A percentile compares a stretch with the other conserved stretches of the same genome.
phyloP scores from a whole-genome alignment of 2,888 invertebrate genomes.

The Ochropleura plecta region DNA sequence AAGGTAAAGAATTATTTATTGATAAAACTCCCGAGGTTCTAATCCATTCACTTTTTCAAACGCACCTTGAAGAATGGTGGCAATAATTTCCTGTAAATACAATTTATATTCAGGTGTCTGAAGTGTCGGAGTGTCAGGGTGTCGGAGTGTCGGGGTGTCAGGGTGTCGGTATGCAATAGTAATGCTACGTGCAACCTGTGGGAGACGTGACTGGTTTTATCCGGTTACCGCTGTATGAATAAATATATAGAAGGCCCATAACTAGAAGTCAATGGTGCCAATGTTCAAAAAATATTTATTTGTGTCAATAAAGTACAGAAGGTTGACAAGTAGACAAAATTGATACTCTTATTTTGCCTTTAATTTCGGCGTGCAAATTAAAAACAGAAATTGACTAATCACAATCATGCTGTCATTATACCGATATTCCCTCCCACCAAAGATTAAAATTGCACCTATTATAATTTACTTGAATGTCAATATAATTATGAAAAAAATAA shows the following conservation, averaged over 20 bases:
- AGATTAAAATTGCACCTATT: no score
- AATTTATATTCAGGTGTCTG: conserved; percentile 48
- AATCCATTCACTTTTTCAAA: conserved; percentile 3
- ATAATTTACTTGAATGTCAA: no score
- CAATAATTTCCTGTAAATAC: conserved; percentile 45
- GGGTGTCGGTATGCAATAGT: conserved; percentile 53
- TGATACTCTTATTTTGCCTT: no score
- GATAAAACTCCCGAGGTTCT: neutral
- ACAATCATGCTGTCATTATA: no score
- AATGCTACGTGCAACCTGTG: conserved; percentile 49
- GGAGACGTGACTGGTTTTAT: conserved; percentile 56
- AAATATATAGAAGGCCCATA: conserved; percentile 6
- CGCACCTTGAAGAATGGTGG: conserved; percentile 3
- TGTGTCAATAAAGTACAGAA: no score
- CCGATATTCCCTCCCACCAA: no score
- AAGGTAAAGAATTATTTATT: neutral
- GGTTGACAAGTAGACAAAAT: no score
- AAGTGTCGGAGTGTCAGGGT: conserved; percentile 34
- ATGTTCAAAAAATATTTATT: neutral
- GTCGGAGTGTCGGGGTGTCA: conserved; percentile 8
- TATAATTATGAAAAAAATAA: no score
- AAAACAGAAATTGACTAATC: no score
- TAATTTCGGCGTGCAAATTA: no score
- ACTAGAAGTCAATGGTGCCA: neutral
- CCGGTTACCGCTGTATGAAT: conserved; percentile 28